phyloP scores from a whole-genome alignment of 2,888 invertebrate genomes.

The Deilephila porcellus region DNA sequence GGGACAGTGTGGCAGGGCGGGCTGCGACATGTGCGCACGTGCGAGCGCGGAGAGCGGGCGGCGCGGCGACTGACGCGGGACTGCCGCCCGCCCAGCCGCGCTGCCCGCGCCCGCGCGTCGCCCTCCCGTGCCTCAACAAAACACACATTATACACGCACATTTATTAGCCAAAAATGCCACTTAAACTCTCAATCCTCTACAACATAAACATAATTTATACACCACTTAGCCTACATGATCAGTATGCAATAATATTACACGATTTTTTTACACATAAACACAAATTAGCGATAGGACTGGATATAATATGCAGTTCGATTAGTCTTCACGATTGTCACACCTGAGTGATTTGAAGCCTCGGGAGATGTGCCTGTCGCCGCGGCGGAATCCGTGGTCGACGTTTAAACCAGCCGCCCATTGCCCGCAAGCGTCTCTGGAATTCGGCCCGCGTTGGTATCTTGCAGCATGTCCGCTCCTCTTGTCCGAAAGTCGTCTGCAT shows the following conservation, averaged over 20 bases:
- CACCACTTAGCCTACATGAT: constrained; percentile 33
- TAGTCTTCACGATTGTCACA: constrained; percentile 59
- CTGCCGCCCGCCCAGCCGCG: constrained; percentile 72
- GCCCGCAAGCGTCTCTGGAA: constrained; percentile 63
- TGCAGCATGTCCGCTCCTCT: constrained; percentile 65
- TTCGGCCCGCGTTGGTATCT: constrained; percentile 62
- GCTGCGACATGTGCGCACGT: constrained; percentile 53
- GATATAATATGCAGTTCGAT: constrained; percentile 7
- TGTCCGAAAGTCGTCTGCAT: constrained; percentile 77
- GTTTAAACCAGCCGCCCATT: constrained; percentile 66
- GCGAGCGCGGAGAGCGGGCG: constrained; percentile 68
- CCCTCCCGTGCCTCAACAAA: constrained; percentile 72
- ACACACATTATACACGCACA: constrained; percentile 78
- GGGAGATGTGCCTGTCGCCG: constrained; percentile 65
- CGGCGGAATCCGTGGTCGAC: constrained; percentile 63
- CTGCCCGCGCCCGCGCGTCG: constrained; percentile 58
- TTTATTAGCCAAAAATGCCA: constrained; percentile 81
- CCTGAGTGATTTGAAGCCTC: constrained; percentile 81
- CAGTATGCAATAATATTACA: background rate
- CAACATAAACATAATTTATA: constrained; percentile 54
- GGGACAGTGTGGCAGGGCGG: constrained; percentile 55
- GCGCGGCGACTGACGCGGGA: constrained; percentile 80
- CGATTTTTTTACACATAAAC: background rate
- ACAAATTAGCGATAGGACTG: background rate
- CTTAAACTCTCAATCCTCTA: constrained; percentile 71